These are phyloP conservation scores for Phrixothrix hirtus DNA, from an alignment of 2,888 invertebrate species.

Conservation along the genomic window DNA sequence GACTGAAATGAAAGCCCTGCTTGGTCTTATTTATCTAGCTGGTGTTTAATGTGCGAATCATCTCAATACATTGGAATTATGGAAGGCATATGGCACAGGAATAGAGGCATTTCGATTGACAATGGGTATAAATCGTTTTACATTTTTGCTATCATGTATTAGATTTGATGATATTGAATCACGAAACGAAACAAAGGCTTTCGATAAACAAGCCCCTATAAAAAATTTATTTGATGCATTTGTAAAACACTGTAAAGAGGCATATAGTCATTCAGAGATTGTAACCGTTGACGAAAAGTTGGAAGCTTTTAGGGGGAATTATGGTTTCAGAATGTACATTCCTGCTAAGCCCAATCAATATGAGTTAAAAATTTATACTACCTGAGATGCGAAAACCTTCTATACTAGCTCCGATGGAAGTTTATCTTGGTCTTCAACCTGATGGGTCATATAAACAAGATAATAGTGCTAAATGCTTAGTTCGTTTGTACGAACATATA, in stretches of 20 bases:
- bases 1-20: too few species aligned
- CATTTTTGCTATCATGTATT: constrained; percentile 1
- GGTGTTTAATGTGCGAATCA: constrained; percentile 2
- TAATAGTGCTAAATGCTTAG: too few species aligned
- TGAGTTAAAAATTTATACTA: constrained; percentile 4
- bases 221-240: constrained; percentile 2
- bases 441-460: too few species aligned
- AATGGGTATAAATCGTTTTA: too few species aligned
- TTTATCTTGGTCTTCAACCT: neutral
- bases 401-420: constrained; percentile 1
- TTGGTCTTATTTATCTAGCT: constrained; percentile 1
- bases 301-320: too few species aligned
- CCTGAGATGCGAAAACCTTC: neutral
- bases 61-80: constrained; percentile 1
- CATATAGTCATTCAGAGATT: neutral
- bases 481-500: too few species aligned
- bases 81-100: too few species aligned
- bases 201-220: constrained; percentile 5
- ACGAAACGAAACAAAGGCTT: constrained; percentile 4
- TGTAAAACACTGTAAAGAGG: too few species aligned
- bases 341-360: too few species aligned
- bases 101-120: constrained; percentile 11
- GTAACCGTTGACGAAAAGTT: too few species aligned
- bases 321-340: too few species aligned
- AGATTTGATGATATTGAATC: too few species aligned